Base-by-base conservation (phyloP, 1,140 invertebrate species). In the Drosophila ercepeae region DNA sequence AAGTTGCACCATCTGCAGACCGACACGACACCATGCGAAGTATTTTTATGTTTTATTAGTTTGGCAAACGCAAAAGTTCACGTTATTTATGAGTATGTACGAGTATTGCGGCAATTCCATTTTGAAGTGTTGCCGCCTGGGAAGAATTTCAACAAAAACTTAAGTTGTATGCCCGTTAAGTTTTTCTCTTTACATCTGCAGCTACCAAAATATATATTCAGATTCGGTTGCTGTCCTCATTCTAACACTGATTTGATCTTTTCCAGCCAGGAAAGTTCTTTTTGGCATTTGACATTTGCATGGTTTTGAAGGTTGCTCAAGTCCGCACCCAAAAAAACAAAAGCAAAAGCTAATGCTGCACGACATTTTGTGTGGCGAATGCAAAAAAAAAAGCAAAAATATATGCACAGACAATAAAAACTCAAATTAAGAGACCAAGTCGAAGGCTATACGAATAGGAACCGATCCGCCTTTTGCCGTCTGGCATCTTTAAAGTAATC, bases 231-330 rank as follows among this genome's bases (percentile, higher is more conserved):
- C 8, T 42, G 39, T 9, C 16, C 16, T 9, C 14, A 42, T 42
- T 42, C 39, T 42, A 42, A 42, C 39, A 42, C 39, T 16, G 14
- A 42, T 42, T 42, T 39, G n/a, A 39, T 39, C 39, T 9, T 18
- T 18, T 5, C 34, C 44, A 69, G 48, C 29, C 52, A 42, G 77
- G 81, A 88, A 81, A 84, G 81, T 81, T 84, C 77, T 81, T 23
- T 65, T 61, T 67, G 50, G 51, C 82, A 63, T 88, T 74, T 84
- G 73, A 81, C 78, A 82, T 82, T 82, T 83, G 23, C 16, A 9
- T 54, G 18, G 25, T 54, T 78, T 81, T 84, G 81, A 84, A 84
- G 82, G 81, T 84, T 84, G 73, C 73, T 46, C 55, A 60, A 63
- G 53, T 88, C 82, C 82, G 72, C 82, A 73, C 77, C 81, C 67